Base-by-base conservation (phyloP, 2,888 invertebrate genomes). In the Lochmaea crataegi region DNA sequence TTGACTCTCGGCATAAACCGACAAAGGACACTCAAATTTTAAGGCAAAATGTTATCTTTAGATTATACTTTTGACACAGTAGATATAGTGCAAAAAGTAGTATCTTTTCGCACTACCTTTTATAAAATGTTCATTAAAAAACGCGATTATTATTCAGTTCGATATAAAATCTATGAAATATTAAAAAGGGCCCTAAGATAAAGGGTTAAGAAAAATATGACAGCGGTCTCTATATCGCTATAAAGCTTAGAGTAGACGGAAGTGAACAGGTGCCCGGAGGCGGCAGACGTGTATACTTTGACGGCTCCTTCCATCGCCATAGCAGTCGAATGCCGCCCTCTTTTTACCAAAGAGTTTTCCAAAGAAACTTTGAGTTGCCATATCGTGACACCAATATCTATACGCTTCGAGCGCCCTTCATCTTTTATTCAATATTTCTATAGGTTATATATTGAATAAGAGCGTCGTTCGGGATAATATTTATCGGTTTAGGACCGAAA, bases 381-480 rank as follows among this genome's bases (percentile, higher is more conserved):
- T 74, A 74, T 74, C 74, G 74, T 68, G 74, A 74, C 74, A 74
- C 74, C 74, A 74, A 74, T 74, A 74, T 74, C 71, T 74, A 74
- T 68, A 74, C 74, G 74, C 74, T 68, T 58, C 57, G 63, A 65
- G 65, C 71, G 71, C 60, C 74, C 74, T 71, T 71, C 74, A 74
- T 74, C 74, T 74, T 74, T 74, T 74, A 74, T 74, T 74, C 74
- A 74, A 74, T 71, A 71, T 74, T 68, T 74, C 71, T 74, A 74
- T 71, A 68, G 71, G 68, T 74, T 66, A 65, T 71, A 71, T 71
- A 74, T 74, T 74, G 74, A 74, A 74, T 74, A 74, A 74, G 74
- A 71, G 71, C 71, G 74, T 71, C 74, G 74, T 71, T 71, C 71
- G 65, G 65, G 65, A 71, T 71, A 71, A 74, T 74, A 74, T 74